Evolutionary conservation across 2,888 invertebrate genomes (phyloP).

Genomic region (Scaptomyza reducta): DNA sequence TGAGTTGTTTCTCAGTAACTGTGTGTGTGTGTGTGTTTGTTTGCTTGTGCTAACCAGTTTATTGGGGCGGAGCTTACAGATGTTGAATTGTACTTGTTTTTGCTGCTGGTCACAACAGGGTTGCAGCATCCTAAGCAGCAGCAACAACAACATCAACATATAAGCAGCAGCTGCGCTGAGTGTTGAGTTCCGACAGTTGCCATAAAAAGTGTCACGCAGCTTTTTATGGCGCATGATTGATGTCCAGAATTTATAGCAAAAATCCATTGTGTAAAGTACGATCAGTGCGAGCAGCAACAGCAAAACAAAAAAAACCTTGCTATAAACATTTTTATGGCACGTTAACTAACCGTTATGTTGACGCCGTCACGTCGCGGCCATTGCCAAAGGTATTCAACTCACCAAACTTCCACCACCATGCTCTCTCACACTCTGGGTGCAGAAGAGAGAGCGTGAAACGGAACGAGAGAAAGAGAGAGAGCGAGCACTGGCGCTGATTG

Average conservation of each 20-base stretch:
- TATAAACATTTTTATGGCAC: constrained; percentile 62
- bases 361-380: constrained; percentile 50
- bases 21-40: constrained; percentile 30
- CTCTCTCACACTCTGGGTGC: neutral
- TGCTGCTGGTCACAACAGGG: constrained; percentile 43
- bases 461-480: neutral
- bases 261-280: neutral
- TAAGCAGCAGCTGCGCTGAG: constrained; percentile 12
- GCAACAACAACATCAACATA: constrained; percentile 12
- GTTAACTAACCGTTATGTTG: constrained; percentile 53
- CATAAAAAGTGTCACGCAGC: constrained; percentile 20
- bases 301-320: constrained; percentile 20
- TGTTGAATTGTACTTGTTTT: constrained; percentile 26
- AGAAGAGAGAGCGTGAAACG: neutral
- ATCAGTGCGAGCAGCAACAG: constrained; percentile 1
- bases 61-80: constrained; percentile 63
- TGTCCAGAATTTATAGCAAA: constrained; percentile 8
- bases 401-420: constrained; percentile 35
- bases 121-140: constrained; percentile 51
- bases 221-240: neutral
- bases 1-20: constrained; percentile 21
- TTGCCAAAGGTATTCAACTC: constrained; percentile 51
- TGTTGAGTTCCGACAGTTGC: constrained; percentile 33
- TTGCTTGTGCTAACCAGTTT: constrained; percentile 65
- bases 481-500: constrained; percentile 62